Evolutionary conservation across 2,797 vertebrate species (phyloP), one percentile per base, ranked within the genome.

Genomic region (Podarcis siculus): DNA sequence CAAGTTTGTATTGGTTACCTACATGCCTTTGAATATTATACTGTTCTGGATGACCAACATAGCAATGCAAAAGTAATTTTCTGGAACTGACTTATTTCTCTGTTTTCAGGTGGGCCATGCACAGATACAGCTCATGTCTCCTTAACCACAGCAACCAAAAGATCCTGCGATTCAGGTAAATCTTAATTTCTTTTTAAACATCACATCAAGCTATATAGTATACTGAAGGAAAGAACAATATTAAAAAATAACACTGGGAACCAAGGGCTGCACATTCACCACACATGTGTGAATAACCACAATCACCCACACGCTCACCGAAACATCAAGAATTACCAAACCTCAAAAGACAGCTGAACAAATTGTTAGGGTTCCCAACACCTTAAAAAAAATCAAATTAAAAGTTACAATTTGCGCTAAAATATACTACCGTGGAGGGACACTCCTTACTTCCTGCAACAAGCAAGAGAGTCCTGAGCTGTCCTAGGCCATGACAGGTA

Each of bases 81-180:
- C 87, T 91, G 91, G 93, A 78, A 93, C 75, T 19, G 61, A n/a
- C 1, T 27, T 25, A 91, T 58, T 95, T 91, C 82, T 96, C 90
- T 95, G 64, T 95, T 97, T 96, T 79, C 95, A 99, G 98, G 98
- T 95, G 97, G 97, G 96, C 98, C 98, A 97, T 98, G 98, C 96
- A 98, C 98, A 98, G 97, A 98, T 95, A 97, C 98, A 89, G 97
- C 98, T 96, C 98, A 98, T 89, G 97, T 98, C 94, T 98, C 98
- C 0, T 97, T 98, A 97, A 97, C 97, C 95, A 98, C 98, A 89
- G 97, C 98, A 97, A 98, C 97, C 96, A 99, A 99, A 98, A 98
- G 98, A 96, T 98, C 98, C 91, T 98, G 98, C 2, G 98, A 98
- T 94, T 97, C 98, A 97, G 98, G 98, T 98, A 98, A 6, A 96